These are phyloP conservation scores for Leptodactylus fallax DNA, from an alignment of 2,797 vertebrate genomes.

Conservation along the genomic window DNA sequence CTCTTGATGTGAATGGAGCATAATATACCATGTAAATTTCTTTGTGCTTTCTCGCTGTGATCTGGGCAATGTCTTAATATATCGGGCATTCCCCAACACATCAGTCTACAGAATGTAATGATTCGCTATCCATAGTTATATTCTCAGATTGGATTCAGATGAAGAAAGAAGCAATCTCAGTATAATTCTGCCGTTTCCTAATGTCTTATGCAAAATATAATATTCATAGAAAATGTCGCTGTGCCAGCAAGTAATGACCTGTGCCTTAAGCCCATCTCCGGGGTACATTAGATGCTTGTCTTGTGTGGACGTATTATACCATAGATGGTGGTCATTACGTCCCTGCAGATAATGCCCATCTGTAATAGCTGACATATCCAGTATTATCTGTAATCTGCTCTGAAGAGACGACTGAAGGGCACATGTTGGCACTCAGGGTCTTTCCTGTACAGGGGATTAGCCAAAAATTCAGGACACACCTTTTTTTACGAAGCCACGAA, in stretches of 20 bases:
- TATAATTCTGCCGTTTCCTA: background rate
- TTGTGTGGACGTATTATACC: background rate
- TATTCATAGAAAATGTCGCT: background rate
- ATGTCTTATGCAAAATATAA: conserved; percentile 28
- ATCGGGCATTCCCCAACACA: background rate
- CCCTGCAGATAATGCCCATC: background rate
- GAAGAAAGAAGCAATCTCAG: background rate
- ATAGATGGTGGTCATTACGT: background rate
- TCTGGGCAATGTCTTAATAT: background rate
- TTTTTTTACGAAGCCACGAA: too few relatives aligned
- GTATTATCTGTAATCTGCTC: background rate
- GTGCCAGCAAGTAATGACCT: background rate
- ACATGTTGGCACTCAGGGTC: background rate
- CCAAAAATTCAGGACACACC: background rate
- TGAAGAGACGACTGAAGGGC: too few relatives aligned
- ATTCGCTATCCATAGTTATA: background rate
- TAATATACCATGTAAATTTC: background rate
- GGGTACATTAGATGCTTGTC: background rate
- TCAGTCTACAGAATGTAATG: conserved; percentile 2
- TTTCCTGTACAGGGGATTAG: background rate
- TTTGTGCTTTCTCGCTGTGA: background rate
- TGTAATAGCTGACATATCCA: background rate
- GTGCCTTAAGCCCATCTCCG: background rate
- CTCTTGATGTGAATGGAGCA: background rate
- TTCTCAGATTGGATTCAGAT: conserved; percentile 16